These are phyloP conservation scores for Pipa parva DNA, from an alignment of 2,113 vertebrate species.

Conservation along the genomic window DNA sequence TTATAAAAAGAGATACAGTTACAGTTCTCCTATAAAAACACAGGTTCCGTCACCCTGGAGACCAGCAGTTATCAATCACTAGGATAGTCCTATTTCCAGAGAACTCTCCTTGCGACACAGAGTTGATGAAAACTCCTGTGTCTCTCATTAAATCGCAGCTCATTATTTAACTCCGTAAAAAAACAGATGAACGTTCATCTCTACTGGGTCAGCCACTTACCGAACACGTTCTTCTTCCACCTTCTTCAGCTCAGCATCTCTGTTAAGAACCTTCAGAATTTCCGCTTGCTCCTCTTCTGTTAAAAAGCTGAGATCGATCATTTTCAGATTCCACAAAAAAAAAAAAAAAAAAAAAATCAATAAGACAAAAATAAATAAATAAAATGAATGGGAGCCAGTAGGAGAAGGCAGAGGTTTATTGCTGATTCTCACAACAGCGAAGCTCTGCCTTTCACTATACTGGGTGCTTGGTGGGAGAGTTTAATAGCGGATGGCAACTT, in stretches of 20 bases:
- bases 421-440: neutral
- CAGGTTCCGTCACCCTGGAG: too few species aligned
- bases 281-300: slow-evolving; percentile 83
- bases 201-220: slow-evolving; percentile 68
- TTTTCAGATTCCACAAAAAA: slow-evolving; percentile 50
- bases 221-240: slow-evolving; percentile 78
- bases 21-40: too few species aligned
- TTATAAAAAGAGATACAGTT: too few species aligned
- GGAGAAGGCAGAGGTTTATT: neutral
- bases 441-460: neutral
- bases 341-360: slow-evolving; percentile 16
- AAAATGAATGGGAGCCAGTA: neutral
- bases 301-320: slow-evolving; percentile 91
- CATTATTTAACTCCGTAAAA: too few species aligned
- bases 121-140: too few species aligned
- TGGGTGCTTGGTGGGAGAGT: too few species aligned
- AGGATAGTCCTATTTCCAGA: too few species aligned
- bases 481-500: neutral
- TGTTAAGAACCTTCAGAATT: slow-evolving; percentile 80
- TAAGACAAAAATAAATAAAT: neutral
- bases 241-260: slow-evolving; percentile 82
- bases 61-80: too few species aligned
- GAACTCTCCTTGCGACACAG: too few species aligned
- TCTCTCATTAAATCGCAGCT: too few species aligned
- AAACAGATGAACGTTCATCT: too few species aligned